Conservation (phyloP, 2,797 vertebrate genomes). For the Phoebastria nigripes region DNA sequence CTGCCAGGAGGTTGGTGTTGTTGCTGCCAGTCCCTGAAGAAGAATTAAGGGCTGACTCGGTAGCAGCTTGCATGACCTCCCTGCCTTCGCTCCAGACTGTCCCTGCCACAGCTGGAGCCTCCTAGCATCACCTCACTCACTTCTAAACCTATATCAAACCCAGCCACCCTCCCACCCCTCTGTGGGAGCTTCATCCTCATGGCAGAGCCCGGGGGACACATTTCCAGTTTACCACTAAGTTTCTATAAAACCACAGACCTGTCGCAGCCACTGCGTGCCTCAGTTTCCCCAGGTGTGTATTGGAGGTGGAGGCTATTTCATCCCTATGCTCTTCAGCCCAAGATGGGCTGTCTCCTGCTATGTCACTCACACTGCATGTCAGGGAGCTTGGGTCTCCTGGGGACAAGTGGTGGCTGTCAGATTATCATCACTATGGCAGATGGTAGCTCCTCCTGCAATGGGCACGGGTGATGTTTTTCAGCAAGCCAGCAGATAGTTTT, state of each 20-base stretch:
- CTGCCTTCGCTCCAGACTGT: neutral
- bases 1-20: neutral
- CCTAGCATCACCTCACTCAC: neutral
- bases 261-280: neutral
- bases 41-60: neutral
- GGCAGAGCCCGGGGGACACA: neutral
- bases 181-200: neutral
- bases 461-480: neutral
- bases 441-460: neutral
- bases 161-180: neutral
- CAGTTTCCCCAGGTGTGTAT: neutral
- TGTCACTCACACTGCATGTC: rapidly evolving
- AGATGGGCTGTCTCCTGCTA: neutral
- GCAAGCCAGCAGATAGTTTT: neutral
- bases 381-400: rapidly evolving
- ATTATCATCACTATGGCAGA: neutral
- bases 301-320: neutral
- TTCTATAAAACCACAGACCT: no score
- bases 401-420: neutral
- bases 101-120: neutral
- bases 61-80: neutral
- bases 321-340: neutral
- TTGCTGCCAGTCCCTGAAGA: neutral
- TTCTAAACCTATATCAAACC: neutral
- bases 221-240: neutral